These are phyloP conservation scores for Champsocephalus esox DNA, from an alignment of 2,797 vertebrate species.

Conservation along the genomic window DNA sequence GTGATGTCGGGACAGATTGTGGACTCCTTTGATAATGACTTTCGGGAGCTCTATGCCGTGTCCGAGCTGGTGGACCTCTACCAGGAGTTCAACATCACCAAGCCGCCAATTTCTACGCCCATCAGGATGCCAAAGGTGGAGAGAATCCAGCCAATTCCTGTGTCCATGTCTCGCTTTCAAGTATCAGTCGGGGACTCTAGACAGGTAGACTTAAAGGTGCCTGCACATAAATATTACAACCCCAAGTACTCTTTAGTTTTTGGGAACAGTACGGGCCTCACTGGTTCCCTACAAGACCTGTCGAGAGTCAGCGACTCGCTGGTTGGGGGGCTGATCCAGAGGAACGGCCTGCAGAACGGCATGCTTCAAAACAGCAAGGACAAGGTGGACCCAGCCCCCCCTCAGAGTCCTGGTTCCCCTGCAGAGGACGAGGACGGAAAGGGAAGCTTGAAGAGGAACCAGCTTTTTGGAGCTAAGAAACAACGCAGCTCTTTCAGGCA, in stretches of 20 bases:
- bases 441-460: slow-evolving; percentile 61
- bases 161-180: slow-evolving; percentile 83
- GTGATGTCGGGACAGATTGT: slow-evolving; percentile 92
- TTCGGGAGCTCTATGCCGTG: slow-evolving; percentile 93
- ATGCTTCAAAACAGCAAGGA: slow-evolving; percentile 29
- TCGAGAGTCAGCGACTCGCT: slow-evolving; percentile 51
- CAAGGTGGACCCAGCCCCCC: slow-evolving; percentile 20
- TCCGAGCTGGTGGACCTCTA: slow-evolving; percentile 92
- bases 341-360: slow-evolving; percentile 51
- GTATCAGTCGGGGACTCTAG: slow-evolving; percentile 71
- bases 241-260: slow-evolving; percentile 94
- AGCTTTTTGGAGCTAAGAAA: slow-evolving; percentile 40
- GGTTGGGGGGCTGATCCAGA: slow-evolving; percentile 6
- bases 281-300: slow-evolving; percentile 82
- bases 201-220: slow-evolving; percentile 79
- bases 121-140: slow-evolving; percentile 66
- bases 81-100: slow-evolving; percentile 88
- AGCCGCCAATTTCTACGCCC: slow-evolving; percentile 70
- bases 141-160: slow-evolving; percentile 34
- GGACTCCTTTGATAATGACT: slow-evolving; percentile 93
- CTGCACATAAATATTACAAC: slow-evolving; percentile 94
- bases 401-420: slow-evolving; percentile 8
- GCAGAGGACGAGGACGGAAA: slow-evolving; percentile 59
- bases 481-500: slow-evolving; percentile 79
- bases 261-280: slow-evolving; percentile 79